phyloP scores from a whole-genome alignment of 2,797 vertebrate genomes.

The Setipinna tenuifilis region DNA sequence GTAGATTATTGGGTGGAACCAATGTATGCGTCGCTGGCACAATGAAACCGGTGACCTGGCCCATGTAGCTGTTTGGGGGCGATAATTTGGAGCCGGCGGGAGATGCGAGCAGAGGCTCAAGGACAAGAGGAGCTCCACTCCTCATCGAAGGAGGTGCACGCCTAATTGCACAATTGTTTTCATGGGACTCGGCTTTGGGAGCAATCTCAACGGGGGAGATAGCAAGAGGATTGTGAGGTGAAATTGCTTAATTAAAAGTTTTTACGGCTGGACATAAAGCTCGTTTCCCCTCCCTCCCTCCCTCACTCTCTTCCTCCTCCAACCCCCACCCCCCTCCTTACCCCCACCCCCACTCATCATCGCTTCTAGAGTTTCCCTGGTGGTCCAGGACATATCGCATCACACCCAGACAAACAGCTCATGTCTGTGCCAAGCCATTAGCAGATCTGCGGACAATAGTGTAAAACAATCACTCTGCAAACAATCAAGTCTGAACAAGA shows the following conservation, averaged over 20 bases:
- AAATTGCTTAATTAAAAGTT: slow-evolving; percentile 28
- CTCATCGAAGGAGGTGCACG: neutral
- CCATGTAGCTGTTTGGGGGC: neutral
- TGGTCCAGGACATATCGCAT: neutral
- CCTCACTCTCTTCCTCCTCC: no score
- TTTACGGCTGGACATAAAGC: slow-evolving; percentile 12
- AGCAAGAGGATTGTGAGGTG: slow-evolving; percentile 14
- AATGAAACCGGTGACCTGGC: slow-evolving; percentile 15
- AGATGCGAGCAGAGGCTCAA: neutral
- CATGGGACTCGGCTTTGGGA: neutral
- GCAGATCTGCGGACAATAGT: neutral
- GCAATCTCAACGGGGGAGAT: neutral
- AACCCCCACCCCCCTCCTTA: no score
- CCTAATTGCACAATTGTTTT: slow-evolving; percentile 22
- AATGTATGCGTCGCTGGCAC: neutral
- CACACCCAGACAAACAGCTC: neutral
- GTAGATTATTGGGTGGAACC: slow-evolving; percentile 26
- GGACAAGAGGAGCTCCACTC: neutral
- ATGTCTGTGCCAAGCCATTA: neutral
- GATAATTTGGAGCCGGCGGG: neutral
- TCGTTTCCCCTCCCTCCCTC: neutral
- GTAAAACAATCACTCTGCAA: neutral
- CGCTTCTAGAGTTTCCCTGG: neutral
- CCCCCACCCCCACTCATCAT: neutral
- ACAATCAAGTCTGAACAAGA: slow-evolving; percentile 3